Conservation (phyloP, 1,140 invertebrate species). For the Lasaia peninsularis region DNA sequence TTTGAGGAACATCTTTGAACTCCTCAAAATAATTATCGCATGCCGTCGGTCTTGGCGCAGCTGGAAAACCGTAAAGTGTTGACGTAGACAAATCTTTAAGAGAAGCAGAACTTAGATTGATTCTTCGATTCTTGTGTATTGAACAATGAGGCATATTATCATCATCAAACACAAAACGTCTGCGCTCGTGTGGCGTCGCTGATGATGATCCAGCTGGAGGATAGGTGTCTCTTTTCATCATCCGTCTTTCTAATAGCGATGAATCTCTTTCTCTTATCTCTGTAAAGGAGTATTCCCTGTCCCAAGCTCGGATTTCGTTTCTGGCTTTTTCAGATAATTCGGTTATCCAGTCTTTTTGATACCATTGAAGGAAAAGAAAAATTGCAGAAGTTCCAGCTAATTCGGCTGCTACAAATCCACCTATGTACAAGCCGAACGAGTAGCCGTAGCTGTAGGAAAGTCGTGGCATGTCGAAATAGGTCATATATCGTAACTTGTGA, state of each 20-base stretch:
- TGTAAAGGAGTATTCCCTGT: conserved; percentile 63
- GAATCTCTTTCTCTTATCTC: conserved; percentile 65
- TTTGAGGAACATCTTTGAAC: conserved; percentile 70
- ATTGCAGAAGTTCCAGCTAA: conserved; percentile 90
- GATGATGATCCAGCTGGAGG: conserved; percentile 71
- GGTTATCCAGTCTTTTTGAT: conserved; percentile 76
- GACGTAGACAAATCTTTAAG: conserved; percentile 78
- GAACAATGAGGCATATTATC: conserved; percentile 70
- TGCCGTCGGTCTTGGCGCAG: conserved; percentile 67
- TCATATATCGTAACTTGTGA: conserved; percentile 88
- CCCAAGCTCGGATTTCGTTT: conserved; percentile 67
- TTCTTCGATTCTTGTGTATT: conserved; percentile 70
- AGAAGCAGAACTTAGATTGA: conserved; percentile 73
- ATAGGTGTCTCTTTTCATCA: conserved; percentile 70
- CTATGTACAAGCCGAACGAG: conserved; percentile 90
- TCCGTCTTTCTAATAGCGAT: conserved; percentile 58
- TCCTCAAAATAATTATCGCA: conserved; percentile 71
- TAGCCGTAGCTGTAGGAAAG: conserved; percentile 93
- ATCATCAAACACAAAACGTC: conserved; percentile 76
- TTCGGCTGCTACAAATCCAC: conserved; percentile 90
- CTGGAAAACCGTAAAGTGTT: conserved; percentile 77
- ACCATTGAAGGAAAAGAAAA: conserved; percentile 87
- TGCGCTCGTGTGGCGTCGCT: conserved; percentile 65
- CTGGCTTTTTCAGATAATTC: conserved; percentile 69
- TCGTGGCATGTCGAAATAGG: conserved; percentile 85